Percentiles rank a stretch among this genome's conserved stretches.
These are phyloP conservation scores for Hydractinia echinata DNA, from an alignment of 30 jellyfish, hydroid and myxozoan species.

Conservation along the genomic window DNA sequence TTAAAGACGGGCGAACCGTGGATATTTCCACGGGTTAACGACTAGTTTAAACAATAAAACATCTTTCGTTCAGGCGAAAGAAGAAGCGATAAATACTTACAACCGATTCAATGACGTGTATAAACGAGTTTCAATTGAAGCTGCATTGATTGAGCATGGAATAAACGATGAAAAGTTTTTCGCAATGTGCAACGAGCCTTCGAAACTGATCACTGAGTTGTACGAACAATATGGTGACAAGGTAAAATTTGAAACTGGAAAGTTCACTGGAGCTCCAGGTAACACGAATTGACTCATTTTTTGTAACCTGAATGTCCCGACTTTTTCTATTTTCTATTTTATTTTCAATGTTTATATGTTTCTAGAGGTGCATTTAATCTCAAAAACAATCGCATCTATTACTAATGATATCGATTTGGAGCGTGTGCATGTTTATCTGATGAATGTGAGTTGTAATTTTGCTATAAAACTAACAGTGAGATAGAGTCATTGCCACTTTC, in stretches of 20 bases:
- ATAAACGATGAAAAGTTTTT: slow-evolving; percentile 50
- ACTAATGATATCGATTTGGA: slow-evolving; percentile 25
- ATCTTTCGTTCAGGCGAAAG: slow-evolving; percentile 34
- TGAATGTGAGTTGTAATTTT: slow-evolving; percentile 19
- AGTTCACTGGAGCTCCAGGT: slow-evolving; percentile 81
- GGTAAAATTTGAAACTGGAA: slow-evolving; percentile 68
- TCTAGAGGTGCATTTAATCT: slow-evolving; percentile 19
- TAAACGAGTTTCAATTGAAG: slow-evolving; percentile 56
- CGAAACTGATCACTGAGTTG: slow-evolving; percentile 49
- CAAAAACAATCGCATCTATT: slow-evolving; percentile 14
- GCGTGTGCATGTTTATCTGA: slow-evolving; percentile 4
- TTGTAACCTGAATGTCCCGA: too few species aligned
- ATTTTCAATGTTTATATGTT: background rate
- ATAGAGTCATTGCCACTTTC: background rate
- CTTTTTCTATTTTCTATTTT: too few species aligned
- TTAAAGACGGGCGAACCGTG: too few species aligned
- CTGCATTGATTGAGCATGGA: slow-evolving; percentile 64
- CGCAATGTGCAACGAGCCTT: slow-evolving; percentile 56
- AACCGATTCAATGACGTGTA: slow-evolving; percentile 41
- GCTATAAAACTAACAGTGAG: background rate
- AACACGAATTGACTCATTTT: background rate
- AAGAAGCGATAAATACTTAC: slow-evolving; percentile 46
- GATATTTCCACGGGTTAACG: too few species aligned
- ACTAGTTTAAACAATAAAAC: too few species aligned
- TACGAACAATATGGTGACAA: slow-evolving; percentile 81